A percentile compares a stretch with the other conserved stretches of the same genome.
These are phyloP conservation scores for Caracal caracal DNA, from an alignment of 2,113 vertebrate species.

Conservation along the genomic window DNA sequence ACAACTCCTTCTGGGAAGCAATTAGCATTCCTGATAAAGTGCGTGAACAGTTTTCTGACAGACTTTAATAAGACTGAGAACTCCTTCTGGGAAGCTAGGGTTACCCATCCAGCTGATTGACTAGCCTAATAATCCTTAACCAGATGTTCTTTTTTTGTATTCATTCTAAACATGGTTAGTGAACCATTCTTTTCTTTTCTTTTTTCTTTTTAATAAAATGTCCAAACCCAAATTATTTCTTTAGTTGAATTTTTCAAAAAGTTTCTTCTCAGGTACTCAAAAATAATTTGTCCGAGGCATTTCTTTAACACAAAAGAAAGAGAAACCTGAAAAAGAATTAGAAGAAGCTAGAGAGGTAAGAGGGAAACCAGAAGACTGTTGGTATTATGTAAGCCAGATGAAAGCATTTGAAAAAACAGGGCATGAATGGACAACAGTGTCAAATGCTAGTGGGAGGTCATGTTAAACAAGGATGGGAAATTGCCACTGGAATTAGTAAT, in stretches of 20 bases:
- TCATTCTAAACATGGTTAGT: constrained; percentile 26
- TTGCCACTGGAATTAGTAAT: background rate
- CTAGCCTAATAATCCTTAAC: constrained; percentile 74
- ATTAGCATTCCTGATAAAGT: constrained; percentile 79
- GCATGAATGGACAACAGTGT: background rate
- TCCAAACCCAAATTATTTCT: constrained; percentile 45
- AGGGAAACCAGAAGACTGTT: background rate
- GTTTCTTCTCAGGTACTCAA: background rate
- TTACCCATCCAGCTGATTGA: constrained; percentile 73
- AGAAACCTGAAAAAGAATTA: background rate
- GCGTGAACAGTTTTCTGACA: constrained; percentile 71
- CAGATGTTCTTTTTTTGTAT: constrained; percentile 67
- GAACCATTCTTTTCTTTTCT: constrained; percentile 37
- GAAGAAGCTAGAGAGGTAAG: background rate
- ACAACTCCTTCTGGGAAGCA: constrained; percentile 77
- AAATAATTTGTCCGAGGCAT: background rate
- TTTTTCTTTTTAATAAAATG: background rate
- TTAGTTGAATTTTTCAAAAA: constrained; percentile 49
- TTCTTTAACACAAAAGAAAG: background rate
- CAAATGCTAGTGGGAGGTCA: background rate
- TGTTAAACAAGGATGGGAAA: background rate
- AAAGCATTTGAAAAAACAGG: background rate
- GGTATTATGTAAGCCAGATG: background rate
- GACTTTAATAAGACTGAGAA: constrained; percentile 75
- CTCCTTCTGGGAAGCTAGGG: constrained; percentile 73